Base-by-base conservation (phyloP, 2,888 invertebrate species). In the Heterodera filipjevi region DNA sequence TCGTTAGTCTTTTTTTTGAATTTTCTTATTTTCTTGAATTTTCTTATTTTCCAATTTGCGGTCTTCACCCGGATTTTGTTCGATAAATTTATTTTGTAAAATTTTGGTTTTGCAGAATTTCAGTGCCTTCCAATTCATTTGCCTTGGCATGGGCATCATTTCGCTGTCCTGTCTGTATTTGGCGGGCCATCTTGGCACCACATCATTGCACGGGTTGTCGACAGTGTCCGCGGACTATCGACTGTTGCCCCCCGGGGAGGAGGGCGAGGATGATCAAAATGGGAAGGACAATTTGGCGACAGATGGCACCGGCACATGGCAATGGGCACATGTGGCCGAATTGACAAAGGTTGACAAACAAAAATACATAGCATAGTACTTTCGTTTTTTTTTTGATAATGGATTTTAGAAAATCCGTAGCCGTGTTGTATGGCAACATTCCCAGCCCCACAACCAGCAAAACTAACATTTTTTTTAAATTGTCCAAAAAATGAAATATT, bases 41-140 rank as follows among this genome's bases (percentile, higher is more conserved):
- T n/a, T n/a, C n/a, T n/a, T n/a, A n/a, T n/a, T 49, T 12, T 12
- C 49, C 16, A 49, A 49, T 16, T 19, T 3, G 3, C 22, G 1
- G 53, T 19, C 19, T 53, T 22, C 19, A 22, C 16, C 22, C 53
- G 22, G 5, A 6, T 53, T 53, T 53, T n/a, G n/a, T 53, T 22
- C 53, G 53, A 53, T 5, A 22, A 53, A 19, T 53, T 14, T 0
- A 12, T 39, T 14, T 2, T 27, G 30, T 22, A 3, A 10, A 19
- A 14, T n/a, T 27, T 74, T 30, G 59, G 33, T n/a, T 71, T 76
- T 83, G 68, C 77, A 87, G 87, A 82, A 86, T 70, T 87, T 85
- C 76, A 39, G 71, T 32, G 78, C 76, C 1, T 79, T 90, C 89
- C 66, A 83, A 87, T 77, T 49, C 22, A 44, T 84, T 14, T 74